These are phyloP conservation scores for Tautogolabrus adspersus DNA, from an alignment of 2,113 vertebrate genomes.

Conservation along the genomic window DNA sequence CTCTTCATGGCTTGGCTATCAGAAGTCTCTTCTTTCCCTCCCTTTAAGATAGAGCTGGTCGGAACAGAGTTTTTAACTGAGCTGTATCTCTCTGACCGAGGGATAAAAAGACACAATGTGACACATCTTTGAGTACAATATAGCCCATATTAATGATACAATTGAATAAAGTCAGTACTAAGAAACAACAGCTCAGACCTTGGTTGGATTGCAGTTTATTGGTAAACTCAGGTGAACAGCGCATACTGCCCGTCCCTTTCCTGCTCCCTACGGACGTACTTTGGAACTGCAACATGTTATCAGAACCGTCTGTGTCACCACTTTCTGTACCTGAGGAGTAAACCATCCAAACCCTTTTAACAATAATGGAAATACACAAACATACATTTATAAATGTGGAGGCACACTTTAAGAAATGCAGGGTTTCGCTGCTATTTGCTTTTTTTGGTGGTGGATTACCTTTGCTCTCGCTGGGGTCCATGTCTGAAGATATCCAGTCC, in stretches of 20 bases:
- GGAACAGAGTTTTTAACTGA: constrained; percentile 3
- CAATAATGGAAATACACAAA: neutral
- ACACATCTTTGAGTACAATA: neutral
- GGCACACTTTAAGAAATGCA: neutral
- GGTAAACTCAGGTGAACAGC: constrained; percentile 4
- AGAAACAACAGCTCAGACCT: constrained; percentile 44
- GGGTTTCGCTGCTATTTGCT: neutral
- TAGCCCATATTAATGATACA: neutral
- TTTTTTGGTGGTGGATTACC: constrained; percentile 47
- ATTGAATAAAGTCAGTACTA: neutral
- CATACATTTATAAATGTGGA: neutral
- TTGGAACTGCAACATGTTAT: constrained; percentile 40
- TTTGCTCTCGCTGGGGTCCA: constrained; percentile 74
- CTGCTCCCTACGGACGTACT: constrained; percentile 42
- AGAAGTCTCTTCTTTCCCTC: neutral
- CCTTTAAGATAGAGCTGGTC: constrained; percentile 26
- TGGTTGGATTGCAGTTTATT: constrained; percentile 21
- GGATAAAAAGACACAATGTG: neutral
- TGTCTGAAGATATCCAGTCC: constrained; percentile 83
- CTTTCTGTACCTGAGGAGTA: constrained; percentile 54
- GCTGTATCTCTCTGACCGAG: neutral
- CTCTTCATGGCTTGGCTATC: constrained; percentile 30
- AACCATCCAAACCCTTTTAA: neutral
- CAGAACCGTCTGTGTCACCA: constrained; percentile 42
- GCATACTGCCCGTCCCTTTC: constrained; percentile 15